Base-by-base conservation (phyloP, 92 coral and sea anemone genomes). In the Micromussa lordhowensis region DNA sequence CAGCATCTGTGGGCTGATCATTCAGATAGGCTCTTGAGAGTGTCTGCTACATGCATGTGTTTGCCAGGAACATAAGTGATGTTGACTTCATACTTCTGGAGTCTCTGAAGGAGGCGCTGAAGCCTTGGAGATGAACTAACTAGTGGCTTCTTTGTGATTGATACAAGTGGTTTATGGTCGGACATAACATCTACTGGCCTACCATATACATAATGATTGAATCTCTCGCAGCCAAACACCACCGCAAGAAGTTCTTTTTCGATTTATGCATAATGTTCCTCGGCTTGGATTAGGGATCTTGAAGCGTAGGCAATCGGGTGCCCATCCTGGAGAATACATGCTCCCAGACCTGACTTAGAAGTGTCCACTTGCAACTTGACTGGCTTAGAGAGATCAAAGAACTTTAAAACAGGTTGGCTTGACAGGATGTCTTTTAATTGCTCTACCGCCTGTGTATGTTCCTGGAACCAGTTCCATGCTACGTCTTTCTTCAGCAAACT, bases 331-430 rank as follows among this genome's bases (percentile, higher is more conserved):
- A 72, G 87, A 28, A 84, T 21, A 18, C 71, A 84, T 32, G 79
- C 87, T 55, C 87, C 80, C 31, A 84, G 80, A 32, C 87, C 87
- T 32, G 34, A 32, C 87, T 44, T 84, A 31, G 71, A 55, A n/a
- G 79, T 80, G 36, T 83, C 80, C 68, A 74, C 87, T 83, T 83
- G 80, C 69, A 72, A 22, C 24, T 71, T 72, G 79, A 74, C 87
- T 72, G 71, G 68, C 87, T 83, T 83, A 19, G 78, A 40, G 31
- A 70, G 68, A 49, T 83, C 78, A 53, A 68, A 68, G 77, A 82
- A 82, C n/a, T 29, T 73, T 73, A 73, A 40, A 73, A 73, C 51
- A 73, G 78, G 78, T 4, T 40, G 44, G 22, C 78, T 73, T 40
- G 78, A 32, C 78, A 73, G 48, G 53, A 73, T 40, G 22, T 40